phyloP scores from a whole-genome alignment of 1,140 invertebrate genomes.

The Drosophila busckii region DNA sequence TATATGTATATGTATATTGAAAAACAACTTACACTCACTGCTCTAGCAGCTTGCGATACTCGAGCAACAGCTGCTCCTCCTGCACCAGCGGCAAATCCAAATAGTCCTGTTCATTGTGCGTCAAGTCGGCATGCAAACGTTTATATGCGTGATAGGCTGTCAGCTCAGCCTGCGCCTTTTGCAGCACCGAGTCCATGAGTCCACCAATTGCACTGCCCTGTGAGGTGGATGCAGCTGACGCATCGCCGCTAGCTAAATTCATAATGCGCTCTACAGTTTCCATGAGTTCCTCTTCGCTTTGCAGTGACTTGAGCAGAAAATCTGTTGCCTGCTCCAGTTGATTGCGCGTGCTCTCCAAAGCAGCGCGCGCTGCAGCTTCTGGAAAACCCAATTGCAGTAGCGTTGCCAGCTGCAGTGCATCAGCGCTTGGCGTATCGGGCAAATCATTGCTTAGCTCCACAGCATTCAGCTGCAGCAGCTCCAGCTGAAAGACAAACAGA shows the following conservation, averaged over 20 bases:
- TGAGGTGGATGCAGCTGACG: constrained; percentile 49
- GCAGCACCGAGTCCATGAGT: constrained; percentile 37
- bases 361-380: constrained; percentile 80
- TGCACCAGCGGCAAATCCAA: constrained; percentile 81
- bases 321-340: constrained; percentile 82
- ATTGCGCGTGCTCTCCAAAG: constrained; percentile 81
- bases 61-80: constrained; percentile 82
- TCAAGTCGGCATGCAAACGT: constrained; percentile 82
- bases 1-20: background rate
- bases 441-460: constrained; percentile 29
- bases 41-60: constrained; percentile 82
- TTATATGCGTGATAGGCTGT: constrained; percentile 79
- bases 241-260: background rate
- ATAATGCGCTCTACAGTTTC: constrained; percentile 33
- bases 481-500: constrained; percentile 33
- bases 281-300: constrained; percentile 50
- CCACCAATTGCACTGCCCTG: background rate
- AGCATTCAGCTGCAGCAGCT: constrained; percentile 46
- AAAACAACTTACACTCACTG: no score
- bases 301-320: constrained; percentile 75
- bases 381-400: constrained; percentile 83
- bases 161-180: constrained; percentile 46
- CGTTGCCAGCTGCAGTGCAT: constrained; percentile 58
- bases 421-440: constrained; percentile 4
- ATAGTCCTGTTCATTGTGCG: constrained; percentile 82